Conservation (phyloP, 2,113 vertebrate species). For the Chloropsis cyanopogon region DNA sequence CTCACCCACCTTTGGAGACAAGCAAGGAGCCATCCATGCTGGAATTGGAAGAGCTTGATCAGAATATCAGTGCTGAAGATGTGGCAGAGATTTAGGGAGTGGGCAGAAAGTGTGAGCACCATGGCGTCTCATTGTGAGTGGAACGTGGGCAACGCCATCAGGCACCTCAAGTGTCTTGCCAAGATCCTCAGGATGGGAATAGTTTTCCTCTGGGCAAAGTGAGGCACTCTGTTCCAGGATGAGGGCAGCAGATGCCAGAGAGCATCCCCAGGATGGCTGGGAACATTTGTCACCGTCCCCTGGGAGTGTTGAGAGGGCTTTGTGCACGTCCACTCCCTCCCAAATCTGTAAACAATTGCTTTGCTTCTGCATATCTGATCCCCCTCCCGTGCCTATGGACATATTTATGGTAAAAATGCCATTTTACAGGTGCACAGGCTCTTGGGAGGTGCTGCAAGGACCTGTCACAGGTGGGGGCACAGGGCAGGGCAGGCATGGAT, state of each 20-base stretch:
- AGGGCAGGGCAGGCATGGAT: neutral
- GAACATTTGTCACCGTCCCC: neutral
- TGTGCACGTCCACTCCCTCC: rapidly evolving
- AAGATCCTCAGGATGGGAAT: neutral
- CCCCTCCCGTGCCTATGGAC: neutral
- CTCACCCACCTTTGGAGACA: neutral
- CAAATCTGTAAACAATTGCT: neutral
- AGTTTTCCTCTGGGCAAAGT: neutral
- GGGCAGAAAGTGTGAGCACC: rapidly evolving
- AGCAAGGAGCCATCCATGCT: neutral
- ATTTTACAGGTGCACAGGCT: neutral
- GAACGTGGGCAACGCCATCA: rapidly evolving
- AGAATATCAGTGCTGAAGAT: neutral
- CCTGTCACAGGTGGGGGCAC: rapidly evolving
- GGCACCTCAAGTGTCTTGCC: neutral
- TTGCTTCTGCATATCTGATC: neutral
- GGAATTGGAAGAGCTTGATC: neutral
- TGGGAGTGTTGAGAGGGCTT: rapidly evolving
- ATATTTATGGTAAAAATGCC: neutral
- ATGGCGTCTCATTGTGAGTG: neutral
- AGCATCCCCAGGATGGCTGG: neutral
- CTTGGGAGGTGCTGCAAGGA: rapidly evolving
- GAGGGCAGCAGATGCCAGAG: neutral
- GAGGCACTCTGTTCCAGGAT: neutral
- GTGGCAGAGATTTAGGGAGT: neutral